A percentile compares a stretch with the other conserved stretches of the same genome.
Evolutionary conservation across 2,797 vertebrate species (phyloP).

Genomic region (Emys orbicularis): DNA sequence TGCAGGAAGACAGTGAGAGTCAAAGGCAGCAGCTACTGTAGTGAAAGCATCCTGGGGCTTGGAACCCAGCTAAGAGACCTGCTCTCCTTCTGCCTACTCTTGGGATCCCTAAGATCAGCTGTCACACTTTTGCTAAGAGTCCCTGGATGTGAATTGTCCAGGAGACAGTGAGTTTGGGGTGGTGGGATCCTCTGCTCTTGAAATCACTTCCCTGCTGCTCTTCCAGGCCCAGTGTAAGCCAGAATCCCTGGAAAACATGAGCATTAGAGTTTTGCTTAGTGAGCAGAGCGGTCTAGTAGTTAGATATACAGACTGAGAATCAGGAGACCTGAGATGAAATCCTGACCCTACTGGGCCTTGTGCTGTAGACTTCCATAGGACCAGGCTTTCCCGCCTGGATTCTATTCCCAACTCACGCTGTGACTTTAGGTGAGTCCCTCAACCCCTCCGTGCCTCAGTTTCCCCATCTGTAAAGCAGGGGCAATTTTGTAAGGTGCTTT

Average conservation of each 20-base stretch:
- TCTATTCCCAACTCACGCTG: neutral
- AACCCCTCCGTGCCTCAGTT: neutral
- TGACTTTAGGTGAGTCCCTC: neutral
- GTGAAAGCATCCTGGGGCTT: neutral
- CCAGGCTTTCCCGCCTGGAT: neutral
- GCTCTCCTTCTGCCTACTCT: neutral
- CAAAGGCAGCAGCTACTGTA: conserved; percentile 10
- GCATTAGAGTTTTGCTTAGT: neutral
- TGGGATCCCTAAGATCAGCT: neutral
- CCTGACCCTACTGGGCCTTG: neutral
- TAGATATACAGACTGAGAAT: neutral
- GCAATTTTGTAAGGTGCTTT: neutral
- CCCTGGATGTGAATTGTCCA: neutral
- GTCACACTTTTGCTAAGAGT: neutral
- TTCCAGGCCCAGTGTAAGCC: neutral
- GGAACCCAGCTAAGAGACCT: neutral
- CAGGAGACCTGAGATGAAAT: neutral
- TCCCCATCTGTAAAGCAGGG: neutral
- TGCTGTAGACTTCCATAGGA: neutral
- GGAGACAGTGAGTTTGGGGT: fast-evolving
- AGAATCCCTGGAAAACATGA: neutral
- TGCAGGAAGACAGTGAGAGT: conserved; percentile 67
- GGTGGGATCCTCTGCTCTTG: neutral
- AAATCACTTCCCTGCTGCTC: neutral
- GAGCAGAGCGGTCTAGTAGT: neutral